These are phyloP conservation scores for Odontomyia ornata DNA, from an alignment of 2,888 invertebrate species.

Conservation along the genomic window DNA sequence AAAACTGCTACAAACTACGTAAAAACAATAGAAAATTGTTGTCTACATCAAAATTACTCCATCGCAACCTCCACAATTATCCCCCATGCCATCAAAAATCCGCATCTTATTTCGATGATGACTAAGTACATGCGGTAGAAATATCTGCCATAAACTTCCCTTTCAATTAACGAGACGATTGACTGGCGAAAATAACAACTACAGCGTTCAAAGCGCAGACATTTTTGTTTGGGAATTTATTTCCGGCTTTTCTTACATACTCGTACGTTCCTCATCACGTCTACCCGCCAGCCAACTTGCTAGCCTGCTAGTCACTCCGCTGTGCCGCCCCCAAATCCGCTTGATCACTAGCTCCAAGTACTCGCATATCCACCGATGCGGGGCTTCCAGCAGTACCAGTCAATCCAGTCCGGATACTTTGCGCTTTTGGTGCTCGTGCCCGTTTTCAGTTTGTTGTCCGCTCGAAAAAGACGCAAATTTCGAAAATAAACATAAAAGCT, in stretches of 20 bases:
- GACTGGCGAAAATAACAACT: background rate
- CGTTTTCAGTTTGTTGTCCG: background rate
- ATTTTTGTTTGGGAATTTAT: constrained; percentile 41
- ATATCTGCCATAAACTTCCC: constrained; percentile 28
- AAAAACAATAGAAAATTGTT: too few species aligned
- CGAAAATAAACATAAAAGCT: constrained; percentile 29
- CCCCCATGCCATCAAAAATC: too few species aligned
- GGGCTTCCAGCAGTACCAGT: background rate
- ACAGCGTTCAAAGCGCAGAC: constrained; percentile 11
- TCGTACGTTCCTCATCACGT: background rate
- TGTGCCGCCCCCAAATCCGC: too few species aligned
- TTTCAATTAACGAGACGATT: constrained; percentile 23
- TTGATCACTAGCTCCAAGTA: background rate
- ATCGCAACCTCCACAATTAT: too few species aligned
- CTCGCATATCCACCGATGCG: background rate
- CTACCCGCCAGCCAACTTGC: background rate
- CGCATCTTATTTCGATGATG: background rate
- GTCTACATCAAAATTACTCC: too few species aligned
- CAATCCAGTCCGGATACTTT: background rate
- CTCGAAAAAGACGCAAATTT: constrained; percentile 24
- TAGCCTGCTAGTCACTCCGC: too few species aligned
- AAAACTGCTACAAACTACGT: too few species aligned
- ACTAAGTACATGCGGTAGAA: background rate
- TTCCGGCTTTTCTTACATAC: constrained; percentile 39
- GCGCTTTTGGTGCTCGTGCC: background rate